Evolutionary conservation across 2,797 vertebrate species (phyloP), one percentile per base, ranked within the genome.

Genomic region (Manis pentadactyla): DNA sequence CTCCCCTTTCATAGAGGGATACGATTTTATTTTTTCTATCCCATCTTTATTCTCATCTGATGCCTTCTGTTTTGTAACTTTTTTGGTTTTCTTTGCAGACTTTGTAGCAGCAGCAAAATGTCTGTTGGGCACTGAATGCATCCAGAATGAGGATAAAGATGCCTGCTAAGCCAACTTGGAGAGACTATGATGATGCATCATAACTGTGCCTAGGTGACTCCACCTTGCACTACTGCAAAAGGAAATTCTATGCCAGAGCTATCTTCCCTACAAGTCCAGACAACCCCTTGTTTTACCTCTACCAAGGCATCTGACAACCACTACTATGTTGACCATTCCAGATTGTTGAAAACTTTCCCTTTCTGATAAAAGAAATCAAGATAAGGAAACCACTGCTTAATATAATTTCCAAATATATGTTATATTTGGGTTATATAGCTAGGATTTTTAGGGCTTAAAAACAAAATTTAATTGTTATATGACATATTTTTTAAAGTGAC

Each of bases 21-120:
- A 63, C 31, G 61, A 63, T 27, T 31, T 63, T 63, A 63, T 63
- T 31, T 63, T 31, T 63, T 29, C 27, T 31, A 63, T 63, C 31
- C 53, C 74, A 53, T 77, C 49, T 53, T 51, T 53, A n/a, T 77
- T 51, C 49, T 75, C 31, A 53, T n/a, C 46, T n/a, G 29, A 21
- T 53, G 73, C 10, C n/a, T 75, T 51, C n/a, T 53, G 46, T 46
- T 46, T 46, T 46, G 46, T 46, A 46, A 51, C 10, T 12, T 53
- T 53, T 53, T 77, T 31, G 51, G 11, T 53, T 77, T 77, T 21
- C 31, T 53, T 23, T 53, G 74, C 74, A 77, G 75, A 21, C n/a
- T 94, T 98, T 18, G 85, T 55, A 75, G 92, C 51, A 19, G 98
- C 96, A 39, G 98, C 98, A 73, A 97, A 99, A 71, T 79, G 9